Conservation (phyloP, 2,113 vertebrate species). For the Carassius carassius region DNA sequence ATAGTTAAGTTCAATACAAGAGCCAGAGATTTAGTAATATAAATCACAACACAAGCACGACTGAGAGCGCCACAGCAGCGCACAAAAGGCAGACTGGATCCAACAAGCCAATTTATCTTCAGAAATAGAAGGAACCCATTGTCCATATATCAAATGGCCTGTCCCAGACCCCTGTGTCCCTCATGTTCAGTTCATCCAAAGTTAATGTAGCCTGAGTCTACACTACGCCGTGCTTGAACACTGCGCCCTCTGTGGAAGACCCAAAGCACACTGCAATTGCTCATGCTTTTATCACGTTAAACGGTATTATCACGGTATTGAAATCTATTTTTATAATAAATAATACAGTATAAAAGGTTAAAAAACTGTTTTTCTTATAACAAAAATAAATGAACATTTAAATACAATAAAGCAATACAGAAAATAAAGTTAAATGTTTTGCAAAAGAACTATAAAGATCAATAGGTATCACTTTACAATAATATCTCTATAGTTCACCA, state of each 20-base stretch:
- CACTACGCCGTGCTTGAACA: constrained; percentile 5
- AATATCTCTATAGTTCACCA: no score
- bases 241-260: constrained; percentile 3
- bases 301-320: no score
- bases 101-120: constrained; percentile 51
- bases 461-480: no score
- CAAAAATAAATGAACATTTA: no score
- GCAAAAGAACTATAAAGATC: no score
- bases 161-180: constrained; percentile 39
- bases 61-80: constrained; percentile 24
- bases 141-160: constrained; percentile 34
- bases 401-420: no score
- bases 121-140: constrained; percentile 40
- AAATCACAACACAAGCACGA: constrained; percentile 44
- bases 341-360: no score
- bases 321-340: no score
- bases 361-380: no score
- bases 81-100: constrained; percentile 46
- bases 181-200: constrained; percentile 44
- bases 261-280: not conserved
- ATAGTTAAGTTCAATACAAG: constrained; percentile 38
- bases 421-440: no score
- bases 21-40: constrained; percentile 43
- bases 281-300: no score
- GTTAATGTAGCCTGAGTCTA: constrained; percentile 31